Percentiles rank a stretch among this genome's conserved stretches.
phyloP scores from a whole-genome alignment of 2,888 invertebrate genomes.

The Eretmocerus hayati region DNA sequence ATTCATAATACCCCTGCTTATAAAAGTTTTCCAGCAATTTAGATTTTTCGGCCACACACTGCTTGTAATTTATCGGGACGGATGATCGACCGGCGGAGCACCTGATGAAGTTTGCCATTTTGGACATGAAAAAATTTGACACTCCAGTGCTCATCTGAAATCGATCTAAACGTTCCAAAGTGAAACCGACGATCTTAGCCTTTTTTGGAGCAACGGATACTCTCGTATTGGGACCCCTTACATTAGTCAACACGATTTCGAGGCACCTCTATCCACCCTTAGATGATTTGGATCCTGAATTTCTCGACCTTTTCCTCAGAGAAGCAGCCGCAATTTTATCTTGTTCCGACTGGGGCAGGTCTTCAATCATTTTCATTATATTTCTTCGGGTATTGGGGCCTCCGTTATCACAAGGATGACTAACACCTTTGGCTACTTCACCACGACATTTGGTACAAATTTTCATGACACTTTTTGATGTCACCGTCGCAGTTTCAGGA shows the following conservation, averaged over 20 bases:
- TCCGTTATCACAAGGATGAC: conserved; percentile 6
- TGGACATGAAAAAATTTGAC: conserved; percentile 4
- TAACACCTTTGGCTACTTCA: conserved; percentile 9
- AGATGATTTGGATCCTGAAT: neutral
- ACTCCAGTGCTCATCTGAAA: neutral
- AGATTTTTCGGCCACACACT: conserved; percentile 5
- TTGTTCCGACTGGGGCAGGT: conserved; percentile 5
- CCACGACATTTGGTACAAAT: conserved; percentile 12
- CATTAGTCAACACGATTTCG: no score
- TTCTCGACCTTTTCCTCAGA: neutral
- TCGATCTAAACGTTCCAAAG: neutral
- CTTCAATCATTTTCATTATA: neutral
- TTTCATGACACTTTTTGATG: neutral
- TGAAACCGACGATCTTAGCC: conserved; percentile 1
- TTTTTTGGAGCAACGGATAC: conserved; percentile 1
- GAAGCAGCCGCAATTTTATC: conserved; percentile 8
- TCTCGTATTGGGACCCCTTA: conserved; percentile 5
- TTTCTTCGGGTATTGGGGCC: neutral
- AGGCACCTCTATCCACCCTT: no score
- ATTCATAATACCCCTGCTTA: conserved; percentile 6
- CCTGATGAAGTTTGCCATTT: conserved; percentile 10
- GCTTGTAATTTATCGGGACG: conserved; percentile 5
- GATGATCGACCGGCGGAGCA: conserved; percentile 4
- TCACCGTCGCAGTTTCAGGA: neutral
- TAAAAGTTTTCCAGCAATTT: conserved; percentile 8